These are phyloP conservation scores for Drosophila kanekoi DNA, from an alignment of 2,888 invertebrate species.

Conservation along the genomic window DNA sequence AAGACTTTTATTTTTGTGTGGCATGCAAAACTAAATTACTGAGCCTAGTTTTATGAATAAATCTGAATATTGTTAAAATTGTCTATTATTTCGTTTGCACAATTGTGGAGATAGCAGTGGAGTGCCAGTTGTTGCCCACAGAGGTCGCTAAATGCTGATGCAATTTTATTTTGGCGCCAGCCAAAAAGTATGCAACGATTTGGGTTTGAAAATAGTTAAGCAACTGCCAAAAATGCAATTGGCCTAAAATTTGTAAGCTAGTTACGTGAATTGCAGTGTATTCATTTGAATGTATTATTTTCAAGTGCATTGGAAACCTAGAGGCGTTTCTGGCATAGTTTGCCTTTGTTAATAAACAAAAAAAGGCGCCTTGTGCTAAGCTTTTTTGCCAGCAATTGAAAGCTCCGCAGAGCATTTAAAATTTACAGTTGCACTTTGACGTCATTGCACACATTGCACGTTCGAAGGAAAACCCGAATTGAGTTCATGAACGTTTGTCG, in stretches of 20 bases:
- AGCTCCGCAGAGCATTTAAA: conserved; percentile 33
- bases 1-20: too few relatives aligned
- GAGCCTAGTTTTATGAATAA: too few relatives aligned
- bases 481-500: conserved; percentile 84
- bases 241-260: too few relatives aligned
- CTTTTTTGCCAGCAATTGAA: conserved; percentile 16
- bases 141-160: background rate
- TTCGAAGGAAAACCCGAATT: conserved; percentile 78
- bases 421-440: conserved; percentile 78
- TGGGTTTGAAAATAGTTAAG: too few relatives aligned
- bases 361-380: background rate
- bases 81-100: too few relatives aligned
- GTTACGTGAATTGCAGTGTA: background rate
- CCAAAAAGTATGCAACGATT: conserved; percentile 24
- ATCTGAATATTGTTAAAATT: too few relatives aligned
- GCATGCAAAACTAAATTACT: too few relatives aligned
- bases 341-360: background rate
- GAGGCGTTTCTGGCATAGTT: too few relatives aligned
- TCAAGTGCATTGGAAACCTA: too few relatives aligned
- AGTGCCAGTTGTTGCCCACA: background rate
- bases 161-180: conserved; percentile 8
- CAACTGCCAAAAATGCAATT: too few relatives aligned
- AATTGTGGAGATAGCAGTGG: background rate
- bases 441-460: conserved; percentile 59
- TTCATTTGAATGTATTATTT: too few relatives aligned